These are phyloP conservation scores for Crocodylus rhombifer DNA, from an alignment of 2,797 vertebrate genomes.

Conservation along the genomic window DNA sequence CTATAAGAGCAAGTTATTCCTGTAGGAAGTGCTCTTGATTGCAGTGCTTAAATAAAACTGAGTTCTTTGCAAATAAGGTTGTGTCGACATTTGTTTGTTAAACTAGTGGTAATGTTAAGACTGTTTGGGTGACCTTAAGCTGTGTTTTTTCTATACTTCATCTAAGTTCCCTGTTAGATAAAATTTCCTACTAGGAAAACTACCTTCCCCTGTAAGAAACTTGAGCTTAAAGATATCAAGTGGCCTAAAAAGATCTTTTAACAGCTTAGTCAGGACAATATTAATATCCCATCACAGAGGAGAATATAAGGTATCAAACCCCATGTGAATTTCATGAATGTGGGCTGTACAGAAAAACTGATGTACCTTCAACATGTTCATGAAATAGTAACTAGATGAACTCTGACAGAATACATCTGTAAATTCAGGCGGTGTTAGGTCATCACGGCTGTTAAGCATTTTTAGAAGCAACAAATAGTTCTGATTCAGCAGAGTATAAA, in stretches of 20 bases:
- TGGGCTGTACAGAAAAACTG: slow-evolving; percentile 8
- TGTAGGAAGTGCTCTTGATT: background rate
- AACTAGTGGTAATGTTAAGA: slow-evolving; percentile 12
- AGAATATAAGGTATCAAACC: slow-evolving; percentile 36
- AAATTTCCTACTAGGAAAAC: slow-evolving; percentile 36
- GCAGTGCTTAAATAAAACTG: background rate
- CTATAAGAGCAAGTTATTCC: background rate
- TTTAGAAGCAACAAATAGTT: background rate
- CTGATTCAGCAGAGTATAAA: background rate
- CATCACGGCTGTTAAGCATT: background rate
- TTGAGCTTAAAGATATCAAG: slow-evolving; percentile 35
- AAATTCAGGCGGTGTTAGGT: background rate
- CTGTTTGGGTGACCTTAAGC: background rate
- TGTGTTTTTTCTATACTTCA: background rate
- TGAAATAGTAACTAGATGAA: background rate
- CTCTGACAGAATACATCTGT: background rate
- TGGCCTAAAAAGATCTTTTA: slow-evolving; percentile 48
- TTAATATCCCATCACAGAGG: slow-evolving; percentile 5
- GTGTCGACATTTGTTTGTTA: background rate
- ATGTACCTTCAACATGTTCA: background rate
- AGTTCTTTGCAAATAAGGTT: background rate
- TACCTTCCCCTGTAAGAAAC: slow-evolving; percentile 30
- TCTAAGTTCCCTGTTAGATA: background rate
- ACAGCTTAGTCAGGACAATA: slow-evolving; percentile 31
- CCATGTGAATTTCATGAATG: slow-evolving; percentile 34